Conservation (phyloP, 2,888 invertebrate genomes). For the Sphaerophoria taeniata region DNA sequence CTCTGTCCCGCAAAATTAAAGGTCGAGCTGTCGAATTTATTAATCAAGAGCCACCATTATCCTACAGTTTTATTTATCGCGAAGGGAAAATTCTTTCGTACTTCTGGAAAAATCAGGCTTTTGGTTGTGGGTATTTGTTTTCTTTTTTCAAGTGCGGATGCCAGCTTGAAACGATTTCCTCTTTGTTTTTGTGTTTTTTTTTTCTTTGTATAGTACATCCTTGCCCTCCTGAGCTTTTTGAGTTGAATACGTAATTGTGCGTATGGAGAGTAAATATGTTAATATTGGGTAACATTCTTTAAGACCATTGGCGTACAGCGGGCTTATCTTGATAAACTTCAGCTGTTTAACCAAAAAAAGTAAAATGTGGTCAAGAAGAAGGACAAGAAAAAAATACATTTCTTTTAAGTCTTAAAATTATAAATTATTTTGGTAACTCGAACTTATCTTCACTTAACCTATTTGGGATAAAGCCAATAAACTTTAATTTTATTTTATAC, state of each 20-base stretch:
- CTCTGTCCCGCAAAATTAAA: background rate
- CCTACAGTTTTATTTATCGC: background rate
- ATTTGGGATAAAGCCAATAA: too few species aligned
- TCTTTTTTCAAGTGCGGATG: background rate
- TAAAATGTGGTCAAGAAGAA: too few species aligned
- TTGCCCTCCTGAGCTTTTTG: background rate
- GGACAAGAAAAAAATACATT: too few species aligned
- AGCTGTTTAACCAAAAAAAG: too few species aligned
- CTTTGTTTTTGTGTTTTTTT: background rate
- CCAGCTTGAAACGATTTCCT: background rate
- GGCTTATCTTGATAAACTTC: too few species aligned
- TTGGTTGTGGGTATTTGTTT: background rate
- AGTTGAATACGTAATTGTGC: constrained; percentile 7
- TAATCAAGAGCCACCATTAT: background rate
- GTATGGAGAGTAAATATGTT: constrained; percentile 2
- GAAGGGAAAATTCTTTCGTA: background rate
- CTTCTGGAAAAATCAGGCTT: background rate
- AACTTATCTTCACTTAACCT: too few species aligned
- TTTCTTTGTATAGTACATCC: background rate
- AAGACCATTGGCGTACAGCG: background rate
- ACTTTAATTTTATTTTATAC: too few species aligned
- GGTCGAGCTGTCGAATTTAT: background rate
- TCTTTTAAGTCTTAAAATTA: too few species aligned
- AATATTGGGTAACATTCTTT: background rate
- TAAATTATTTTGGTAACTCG: too few species aligned